Evolutionary conservation across 2,113 vertebrate species (phyloP).

Genomic region (Larimichthys polyactis): DNA sequence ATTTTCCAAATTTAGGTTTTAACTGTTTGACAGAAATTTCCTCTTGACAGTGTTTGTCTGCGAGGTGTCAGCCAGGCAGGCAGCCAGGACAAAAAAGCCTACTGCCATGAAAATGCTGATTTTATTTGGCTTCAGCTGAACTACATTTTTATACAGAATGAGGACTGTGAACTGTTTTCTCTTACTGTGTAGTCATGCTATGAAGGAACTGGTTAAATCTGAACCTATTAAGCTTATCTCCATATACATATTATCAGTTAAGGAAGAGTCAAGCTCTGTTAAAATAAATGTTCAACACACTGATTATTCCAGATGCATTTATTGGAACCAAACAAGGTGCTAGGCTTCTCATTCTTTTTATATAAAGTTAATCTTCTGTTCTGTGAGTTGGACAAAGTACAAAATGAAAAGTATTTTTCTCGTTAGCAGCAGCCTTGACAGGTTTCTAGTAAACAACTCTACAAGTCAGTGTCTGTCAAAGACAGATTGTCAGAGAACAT

Average conservation of each 20-base stretch:
- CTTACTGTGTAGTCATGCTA: background rate
- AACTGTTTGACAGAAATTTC: no score
- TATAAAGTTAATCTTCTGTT: background rate
- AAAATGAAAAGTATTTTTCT: background rate
- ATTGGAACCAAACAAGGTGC: background rate
- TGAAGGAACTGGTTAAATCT: background rate
- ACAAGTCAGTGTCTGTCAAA: background rate
- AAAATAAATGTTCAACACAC: background rate
- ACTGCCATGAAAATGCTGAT: background rate
- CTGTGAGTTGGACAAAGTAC: background rate
- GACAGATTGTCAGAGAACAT: background rate
- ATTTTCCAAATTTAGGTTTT: background rate
- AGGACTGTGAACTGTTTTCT: no score
- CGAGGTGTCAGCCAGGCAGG: background rate
- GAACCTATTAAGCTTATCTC: background rate
- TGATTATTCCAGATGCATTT: background rate
- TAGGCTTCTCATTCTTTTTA: background rate
- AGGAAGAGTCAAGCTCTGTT: background rate
- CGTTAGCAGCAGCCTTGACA: no score
- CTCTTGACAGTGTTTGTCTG: background rate
- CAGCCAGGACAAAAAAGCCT: background rate
- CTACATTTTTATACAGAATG: background rate
- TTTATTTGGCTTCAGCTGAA: background rate
- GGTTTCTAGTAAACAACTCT: background rate
- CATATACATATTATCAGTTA: background rate